Base-by-base conservation (phyloP, 2,113 vertebrate species). In the Podiceps cristatus region DNA sequence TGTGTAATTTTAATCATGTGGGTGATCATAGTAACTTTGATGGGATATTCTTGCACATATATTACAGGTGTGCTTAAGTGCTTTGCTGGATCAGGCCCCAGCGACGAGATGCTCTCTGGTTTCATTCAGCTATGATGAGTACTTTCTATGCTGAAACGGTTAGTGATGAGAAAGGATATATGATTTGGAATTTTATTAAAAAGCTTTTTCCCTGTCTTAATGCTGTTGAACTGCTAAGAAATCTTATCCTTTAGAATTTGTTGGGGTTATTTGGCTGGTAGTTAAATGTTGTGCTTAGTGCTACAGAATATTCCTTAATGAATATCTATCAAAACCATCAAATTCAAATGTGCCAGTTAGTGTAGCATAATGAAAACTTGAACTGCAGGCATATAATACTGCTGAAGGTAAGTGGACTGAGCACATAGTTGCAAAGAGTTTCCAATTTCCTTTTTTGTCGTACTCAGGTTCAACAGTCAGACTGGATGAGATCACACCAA, bases 201-300 rank as follows among this genome's bases (percentile, higher is more conserved):
- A 96, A 69, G 35, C 10, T 49, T 77, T 94, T 94, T 19, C 67
- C 44, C 63, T 91, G 27, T 59, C 74, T 63, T 69, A 81, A 45
- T 83, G 83, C 45, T 94, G 49, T 85, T 96, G 87, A 97, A 94
- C 52, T 96, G 88, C 94, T 96, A 92, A 94, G 91, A 98, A 97
- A 96, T 92, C 86, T 97, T 97, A 84, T 95, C 77, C 95, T 87
- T 94, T 66, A 96, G 53, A 82, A 96, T 97, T 96, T 94, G 62
- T 97, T 93, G 86, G 83, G 56, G 58, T 94, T 97, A 78, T 96
- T 97, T 88, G 47, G 81, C 67, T 90, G 84, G 82, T 91, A 95
- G 91, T 81, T 97, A 96, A 96, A 95, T 95, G 53, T 77, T 53
- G 25, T 83, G 80, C 52, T 80, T 75, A 75, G 66, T 74, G 68